Percentiles rank a stretch among this genome's conserved stretches.
phyloP scores from a whole-genome alignment of 1,140 invertebrate species.

The Ceratosolen solmsi region DNA sequence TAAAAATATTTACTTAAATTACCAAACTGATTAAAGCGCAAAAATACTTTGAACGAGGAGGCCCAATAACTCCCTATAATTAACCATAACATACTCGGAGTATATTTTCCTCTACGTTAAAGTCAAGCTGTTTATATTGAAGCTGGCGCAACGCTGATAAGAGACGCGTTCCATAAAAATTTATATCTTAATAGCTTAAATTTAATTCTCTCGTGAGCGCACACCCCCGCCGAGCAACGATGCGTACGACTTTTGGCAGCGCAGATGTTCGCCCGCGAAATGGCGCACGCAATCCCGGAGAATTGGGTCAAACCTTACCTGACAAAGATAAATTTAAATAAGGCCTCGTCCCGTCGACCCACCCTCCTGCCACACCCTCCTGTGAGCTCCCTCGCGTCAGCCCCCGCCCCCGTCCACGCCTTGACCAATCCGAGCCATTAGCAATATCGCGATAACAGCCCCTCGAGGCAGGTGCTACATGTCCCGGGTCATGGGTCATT shows the following conservation, averaged over 20 bases:
- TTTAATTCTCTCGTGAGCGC: not conserved
- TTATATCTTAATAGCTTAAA: no score
- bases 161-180: not conserved
- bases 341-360: not conserved
- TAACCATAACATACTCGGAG: not conserved
- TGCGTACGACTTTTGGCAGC: not conserved
- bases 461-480: not conserved
- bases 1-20: not conserved
- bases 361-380: not conserved
- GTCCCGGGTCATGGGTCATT: not conserved
- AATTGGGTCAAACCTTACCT: slow-evolving; percentile 1
- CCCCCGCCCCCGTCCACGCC: no score
- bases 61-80: not conserved
- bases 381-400: no score
- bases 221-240: not conserved
- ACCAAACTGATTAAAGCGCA: not conserved
- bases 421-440: not conserved
- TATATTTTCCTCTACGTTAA: not conserved
- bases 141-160: not conserved
- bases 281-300: not conserved
- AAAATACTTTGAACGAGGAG: not conserved
- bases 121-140: not conserved
- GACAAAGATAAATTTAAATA: not conserved
- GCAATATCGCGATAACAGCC: not conserved
- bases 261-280: not conserved